Evolutionary conservation across 2,113 vertebrate genomes (phyloP), one percentile per base, ranked within the genome.

Genomic region (Trichechus manatus): DNA sequence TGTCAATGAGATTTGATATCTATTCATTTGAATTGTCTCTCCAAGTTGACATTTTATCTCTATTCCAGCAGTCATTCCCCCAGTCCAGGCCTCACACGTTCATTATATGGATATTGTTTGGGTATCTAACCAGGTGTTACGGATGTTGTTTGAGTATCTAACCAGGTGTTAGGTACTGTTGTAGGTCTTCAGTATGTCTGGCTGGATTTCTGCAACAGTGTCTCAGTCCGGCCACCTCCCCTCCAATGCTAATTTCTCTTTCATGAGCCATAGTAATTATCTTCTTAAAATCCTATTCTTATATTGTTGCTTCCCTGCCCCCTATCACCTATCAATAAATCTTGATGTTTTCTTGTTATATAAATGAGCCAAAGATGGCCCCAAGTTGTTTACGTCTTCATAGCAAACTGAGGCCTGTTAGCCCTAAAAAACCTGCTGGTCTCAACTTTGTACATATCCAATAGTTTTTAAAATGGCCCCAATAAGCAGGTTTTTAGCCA

Each of bases 1-100:
- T 47, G 22, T 85, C 47, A 75, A 39, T 59, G 68, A 88, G 59
- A 90, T 1, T 77, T 87, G 33, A 80, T 64, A 91, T 84, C 42
- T 80, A 25, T 86, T 89, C 11, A 93, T 75, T 92, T 91, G 68
- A 91, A 64, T 50, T 61, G 23, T 82, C 83, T 96, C 39, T 84
- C 63, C 31, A 64, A 86, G 31, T 86, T 91, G 78, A 77, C 9
- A 61, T 88, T 93, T 96, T 78, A 31, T 86, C 66, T 70, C 25
- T 47, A 47, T 78, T 79, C 20, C 23, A 72, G 29, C 17, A 82
- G 50, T 23, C 61, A 47, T 74, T 79, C 15, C 15, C 50, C 59
- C 74, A 42, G 33, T 66, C 8, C 10, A 68, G 79, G 6, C 74
- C 75, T 89, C 64, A 15, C 19, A 29, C 27, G 8, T 95, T 96